phyloP scores from a whole-genome alignment of 2,113 vertebrate species.

The Ranitomeya variabilis region DNA sequence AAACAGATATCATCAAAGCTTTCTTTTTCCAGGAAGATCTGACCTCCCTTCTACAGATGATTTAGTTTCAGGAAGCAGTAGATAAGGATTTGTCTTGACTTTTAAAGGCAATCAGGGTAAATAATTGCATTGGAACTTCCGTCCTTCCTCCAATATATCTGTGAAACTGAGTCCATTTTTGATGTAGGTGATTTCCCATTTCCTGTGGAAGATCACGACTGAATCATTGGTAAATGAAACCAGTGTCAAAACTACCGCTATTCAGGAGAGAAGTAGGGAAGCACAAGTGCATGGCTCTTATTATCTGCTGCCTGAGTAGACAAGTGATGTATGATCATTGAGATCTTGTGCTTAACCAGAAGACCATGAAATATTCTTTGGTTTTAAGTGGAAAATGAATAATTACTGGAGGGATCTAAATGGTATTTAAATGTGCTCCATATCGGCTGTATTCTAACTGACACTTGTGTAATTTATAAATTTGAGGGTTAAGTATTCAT shows the following conservation, averaged over 20 bases:
- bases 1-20: constrained; percentile 37
- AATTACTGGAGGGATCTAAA: constrained; percentile 67
- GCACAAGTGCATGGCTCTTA: constrained; percentile 68
- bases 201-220: constrained; percentile 76
- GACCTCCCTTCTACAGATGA: constrained; percentile 76
- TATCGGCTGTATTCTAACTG: constrained; percentile 8
- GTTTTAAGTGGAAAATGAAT: constrained; percentile 72
- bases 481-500: background rate
- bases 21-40: constrained; percentile 58
- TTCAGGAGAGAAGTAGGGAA: constrained; percentile 62
- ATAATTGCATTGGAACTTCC: constrained; percentile 74
- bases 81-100: constrained; percentile 80
- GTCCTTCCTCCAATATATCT: constrained; percentile 79
- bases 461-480: constrained; percentile 16
- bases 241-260: constrained; percentile 70
- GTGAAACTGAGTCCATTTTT: constrained; percentile 80
- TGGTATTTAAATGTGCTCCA: constrained; percentile 36
- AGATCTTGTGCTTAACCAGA: constrained; percentile 63
- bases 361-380: constrained; percentile 71
- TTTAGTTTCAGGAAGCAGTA: constrained; percentile 78
- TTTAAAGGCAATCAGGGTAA: constrained; percentile 85
- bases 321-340: constrained; percentile 70
- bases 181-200: constrained; percentile 78
- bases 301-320: constrained; percentile 72
- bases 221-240: constrained; percentile 78